A percentile compares a stretch with the other conserved stretches of the same genome.
phyloP scores from a whole-genome alignment of 2,888 invertebrate species.

The Acanthosepion lycidas region DNA sequence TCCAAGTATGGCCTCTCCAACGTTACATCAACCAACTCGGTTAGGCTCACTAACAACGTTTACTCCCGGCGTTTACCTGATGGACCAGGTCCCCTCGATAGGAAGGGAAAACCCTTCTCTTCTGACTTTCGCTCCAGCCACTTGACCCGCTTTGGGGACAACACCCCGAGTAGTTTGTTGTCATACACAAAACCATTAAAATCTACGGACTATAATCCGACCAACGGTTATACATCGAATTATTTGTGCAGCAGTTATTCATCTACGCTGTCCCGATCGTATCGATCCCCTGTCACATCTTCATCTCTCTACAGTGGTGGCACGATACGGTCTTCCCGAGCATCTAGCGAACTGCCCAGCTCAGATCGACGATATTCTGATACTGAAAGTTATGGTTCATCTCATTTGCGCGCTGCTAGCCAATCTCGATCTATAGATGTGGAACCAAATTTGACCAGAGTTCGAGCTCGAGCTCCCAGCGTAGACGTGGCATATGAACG shows the following conservation, averaged over 20 bases:
- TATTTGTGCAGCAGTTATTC: not conserved
- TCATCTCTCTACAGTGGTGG: not conserved
- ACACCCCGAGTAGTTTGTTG: not conserved
- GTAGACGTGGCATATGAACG: conserved; percentile 34
- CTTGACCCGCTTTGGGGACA: not conserved
- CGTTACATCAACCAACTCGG: not conserved
- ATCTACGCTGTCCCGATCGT: not conserved
- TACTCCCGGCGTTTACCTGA: conserved; percentile 34
- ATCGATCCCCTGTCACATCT: not conserved
- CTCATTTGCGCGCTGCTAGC: conserved; percentile 24
- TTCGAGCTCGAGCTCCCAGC: conserved; percentile 12
- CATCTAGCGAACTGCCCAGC: conserved; percentile 40
- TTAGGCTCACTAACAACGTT: not conserved
- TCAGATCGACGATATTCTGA: not conserved
- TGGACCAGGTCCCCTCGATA: conserved; percentile 43
- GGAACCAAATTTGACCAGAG: not conserved
- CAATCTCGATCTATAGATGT: conserved; percentile 25
- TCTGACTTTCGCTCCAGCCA: conserved; percentile 37
- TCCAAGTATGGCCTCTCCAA: conserved; percentile 1
- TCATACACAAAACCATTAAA: conserved; percentile 43
- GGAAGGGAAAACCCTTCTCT: conserved; percentile 34
- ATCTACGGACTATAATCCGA: conserved; percentile 25
- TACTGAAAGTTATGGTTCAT: conserved; percentile 23
- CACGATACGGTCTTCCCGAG: conserved; percentile 35
- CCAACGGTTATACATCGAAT: not conserved